phyloP scores from a whole-genome alignment of 2,113 vertebrate species.

The Zeus faber region DNA sequence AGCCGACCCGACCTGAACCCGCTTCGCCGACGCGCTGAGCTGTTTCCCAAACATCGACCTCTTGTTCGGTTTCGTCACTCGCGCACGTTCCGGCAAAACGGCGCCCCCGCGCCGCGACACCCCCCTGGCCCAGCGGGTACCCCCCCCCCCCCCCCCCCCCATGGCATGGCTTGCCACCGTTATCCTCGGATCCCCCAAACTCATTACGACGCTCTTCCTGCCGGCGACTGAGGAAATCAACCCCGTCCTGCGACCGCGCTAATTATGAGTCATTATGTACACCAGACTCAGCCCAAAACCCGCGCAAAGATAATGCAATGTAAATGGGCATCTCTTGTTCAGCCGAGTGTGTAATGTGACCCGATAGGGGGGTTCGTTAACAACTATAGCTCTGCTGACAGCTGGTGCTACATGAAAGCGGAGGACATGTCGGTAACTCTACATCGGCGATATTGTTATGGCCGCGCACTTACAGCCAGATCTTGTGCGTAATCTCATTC shows the following conservation, averaged over 20 bases:
- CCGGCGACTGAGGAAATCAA: background rate
- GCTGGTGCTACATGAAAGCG: background rate
- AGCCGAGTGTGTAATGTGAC: background rate
- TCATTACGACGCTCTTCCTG: background rate
- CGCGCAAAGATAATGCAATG: background rate
- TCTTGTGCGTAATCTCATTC: no score
- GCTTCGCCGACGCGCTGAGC: no score
- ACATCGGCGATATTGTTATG: no score
- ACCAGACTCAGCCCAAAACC: background rate
- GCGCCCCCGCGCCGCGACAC: no score
- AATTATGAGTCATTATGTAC: background rate
- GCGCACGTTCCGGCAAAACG: no score
- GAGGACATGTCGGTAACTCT: background rate
- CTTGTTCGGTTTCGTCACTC: no score
- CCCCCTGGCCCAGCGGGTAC: no score
- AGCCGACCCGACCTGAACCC: background rate
- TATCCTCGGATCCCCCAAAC: no score
- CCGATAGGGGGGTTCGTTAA: background rate
- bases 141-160: no score
- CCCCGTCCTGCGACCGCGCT: background rate
- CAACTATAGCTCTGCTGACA: slow-evolving; percentile 6
- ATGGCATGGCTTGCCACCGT: no score
- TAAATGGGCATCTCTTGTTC: background rate
- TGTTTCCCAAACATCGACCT: no score
- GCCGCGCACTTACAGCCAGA: no score